Percentiles rank a stretch among this genome's conserved stretches.
Conservation (phyloP, 2,888 invertebrate species). For the Hartigia nigra region DNA sequence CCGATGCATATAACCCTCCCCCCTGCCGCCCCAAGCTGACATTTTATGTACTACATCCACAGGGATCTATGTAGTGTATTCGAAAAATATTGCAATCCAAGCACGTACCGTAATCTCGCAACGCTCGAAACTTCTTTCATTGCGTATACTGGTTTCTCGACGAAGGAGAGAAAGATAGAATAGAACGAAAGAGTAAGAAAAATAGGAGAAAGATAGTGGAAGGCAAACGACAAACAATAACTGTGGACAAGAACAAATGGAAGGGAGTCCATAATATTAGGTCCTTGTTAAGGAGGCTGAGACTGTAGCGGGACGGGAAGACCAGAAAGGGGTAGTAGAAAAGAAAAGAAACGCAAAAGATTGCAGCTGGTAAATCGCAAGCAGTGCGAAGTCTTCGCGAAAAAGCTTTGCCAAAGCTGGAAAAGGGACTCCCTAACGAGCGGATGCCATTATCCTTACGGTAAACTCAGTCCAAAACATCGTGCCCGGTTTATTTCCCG, state of each 20-base stretch:
- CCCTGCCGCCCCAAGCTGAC: neutral
- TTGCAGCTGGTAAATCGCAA: neutral
- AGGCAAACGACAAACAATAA: neutral
- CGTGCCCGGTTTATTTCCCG: conserved; percentile 20
- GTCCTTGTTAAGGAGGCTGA: neutral
- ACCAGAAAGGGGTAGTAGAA: neutral
- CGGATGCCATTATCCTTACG: conserved; percentile 3
- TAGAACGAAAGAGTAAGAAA: neutral
- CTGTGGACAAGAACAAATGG: neutral
- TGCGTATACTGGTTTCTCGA: neutral
- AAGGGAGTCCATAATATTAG: neutral
- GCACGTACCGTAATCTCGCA: conserved; percentile 49
- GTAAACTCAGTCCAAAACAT: conserved; percentile 7
- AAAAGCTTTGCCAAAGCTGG: neutral
- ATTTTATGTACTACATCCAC: neutral
- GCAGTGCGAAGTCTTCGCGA: neutral
- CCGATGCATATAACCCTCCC: conserved; percentile 57
- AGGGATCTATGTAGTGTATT: conserved; percentile 34
- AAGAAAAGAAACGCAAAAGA: neutral
- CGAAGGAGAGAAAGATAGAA: neutral
- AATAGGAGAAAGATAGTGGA: neutral
- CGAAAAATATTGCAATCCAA: conserved; percentile 58
- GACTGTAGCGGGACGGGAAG: neutral
- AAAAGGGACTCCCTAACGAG: neutral
- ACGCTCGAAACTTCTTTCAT: neutral